Conservation (phyloP, 2,113 vertebrate species). For the Cryptotis parvus region DNA sequence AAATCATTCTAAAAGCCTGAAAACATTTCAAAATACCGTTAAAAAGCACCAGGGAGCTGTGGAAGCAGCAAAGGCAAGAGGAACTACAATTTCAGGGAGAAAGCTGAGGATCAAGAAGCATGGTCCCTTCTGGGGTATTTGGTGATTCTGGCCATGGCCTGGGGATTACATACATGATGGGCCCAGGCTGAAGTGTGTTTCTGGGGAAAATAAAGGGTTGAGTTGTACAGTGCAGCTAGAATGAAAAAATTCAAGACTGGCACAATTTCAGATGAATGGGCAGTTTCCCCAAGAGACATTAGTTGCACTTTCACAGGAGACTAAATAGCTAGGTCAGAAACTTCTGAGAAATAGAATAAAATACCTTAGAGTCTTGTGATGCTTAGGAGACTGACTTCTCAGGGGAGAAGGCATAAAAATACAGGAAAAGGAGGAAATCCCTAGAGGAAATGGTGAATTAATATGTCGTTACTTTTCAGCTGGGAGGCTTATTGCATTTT, state of each 20-base stretch:
- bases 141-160: not conserved
- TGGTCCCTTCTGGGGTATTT: not conserved
- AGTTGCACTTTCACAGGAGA: slow-evolving; percentile 1
- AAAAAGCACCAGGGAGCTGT: not conserved
- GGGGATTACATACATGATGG: slow-evolving; percentile 39
- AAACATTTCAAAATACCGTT: slow-evolving; percentile 15
- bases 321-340: slow-evolving; percentile 15
- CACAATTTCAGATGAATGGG: not conserved
- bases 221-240: not conserved
- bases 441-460: slow-evolving; percentile 2
- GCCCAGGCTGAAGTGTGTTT: not conserved
- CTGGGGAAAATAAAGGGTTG: slow-evolving; percentile 38
- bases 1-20: slow-evolving; percentile 12
- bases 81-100: not conserved
- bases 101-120: not conserved
- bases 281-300: not conserved
- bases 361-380: slow-evolving; percentile 28
- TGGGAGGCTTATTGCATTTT: not conserved
- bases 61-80: not conserved
- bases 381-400: not conserved
- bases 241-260: slow-evolving; percentile 5
- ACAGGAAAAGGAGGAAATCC: not conserved
- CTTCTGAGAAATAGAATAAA: slow-evolving; percentile 35
- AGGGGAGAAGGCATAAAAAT: not conserved
- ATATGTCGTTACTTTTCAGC: not conserved